A percentile compares a stretch with the other conserved stretches of the same genome.
phyloP scores from a whole-genome alignment of 2,797 vertebrate genomes.

The Phyllotis vaccarum region DNA sequence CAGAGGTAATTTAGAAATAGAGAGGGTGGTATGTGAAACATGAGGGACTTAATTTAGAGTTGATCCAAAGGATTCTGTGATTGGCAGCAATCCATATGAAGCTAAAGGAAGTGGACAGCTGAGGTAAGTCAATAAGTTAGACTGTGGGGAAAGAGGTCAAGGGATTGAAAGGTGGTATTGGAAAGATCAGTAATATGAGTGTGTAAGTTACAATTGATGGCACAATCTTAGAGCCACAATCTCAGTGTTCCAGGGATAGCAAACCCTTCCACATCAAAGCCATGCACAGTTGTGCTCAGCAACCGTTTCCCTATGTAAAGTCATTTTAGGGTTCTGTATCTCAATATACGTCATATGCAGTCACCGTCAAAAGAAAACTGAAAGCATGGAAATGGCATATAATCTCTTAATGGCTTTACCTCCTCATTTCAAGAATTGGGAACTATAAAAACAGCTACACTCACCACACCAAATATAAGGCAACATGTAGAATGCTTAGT shows the following conservation, averaged over 20 bases:
- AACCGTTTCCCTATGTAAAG: neutral
- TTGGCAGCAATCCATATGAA: neutral
- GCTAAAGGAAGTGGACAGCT: neutral
- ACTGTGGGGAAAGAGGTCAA: neutral
- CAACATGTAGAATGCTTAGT: neutral
- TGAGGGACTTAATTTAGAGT: neutral
- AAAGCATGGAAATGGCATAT: neutral
- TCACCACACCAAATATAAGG: neutral
- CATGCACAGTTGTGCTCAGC: neutral
- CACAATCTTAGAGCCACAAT: neutral
- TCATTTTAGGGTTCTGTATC: neutral
- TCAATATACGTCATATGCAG: neutral
- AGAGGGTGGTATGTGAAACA: neutral
- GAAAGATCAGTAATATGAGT: neutral
- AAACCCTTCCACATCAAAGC: neutral
- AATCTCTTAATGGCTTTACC: neutral
- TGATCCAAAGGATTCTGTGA: neutral
- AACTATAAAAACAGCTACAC: neutral
- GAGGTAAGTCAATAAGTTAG: neutral
- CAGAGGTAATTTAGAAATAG: neutral
- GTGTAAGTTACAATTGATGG: neutral
- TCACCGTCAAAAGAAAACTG: neutral
- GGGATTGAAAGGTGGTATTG: neutral
- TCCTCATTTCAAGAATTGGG: neutral
- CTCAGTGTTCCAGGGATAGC: neutral